Base-by-base conservation (phyloP, 2,113 vertebrate species). In the Bubo bubo region DNA sequence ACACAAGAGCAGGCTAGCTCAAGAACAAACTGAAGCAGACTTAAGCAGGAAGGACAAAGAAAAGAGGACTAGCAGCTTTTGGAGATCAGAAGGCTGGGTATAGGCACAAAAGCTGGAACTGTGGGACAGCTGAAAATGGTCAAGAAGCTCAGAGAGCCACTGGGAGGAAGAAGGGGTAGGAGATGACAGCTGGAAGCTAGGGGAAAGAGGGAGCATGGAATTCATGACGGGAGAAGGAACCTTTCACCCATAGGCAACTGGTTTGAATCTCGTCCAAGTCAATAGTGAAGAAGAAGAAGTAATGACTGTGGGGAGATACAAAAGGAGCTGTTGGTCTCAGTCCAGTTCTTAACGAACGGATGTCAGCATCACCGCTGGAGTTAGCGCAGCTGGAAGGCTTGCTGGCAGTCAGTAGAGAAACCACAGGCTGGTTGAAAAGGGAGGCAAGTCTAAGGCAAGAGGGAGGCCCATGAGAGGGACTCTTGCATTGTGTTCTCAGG, bases 191-290 rank as follows among this genome's bases (percentile, higher is more conserved):
- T 71, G 75, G 41, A 71, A 86, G 63, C 72, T 34, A 83, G 23
- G 53, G 79, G 64, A 45, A 85, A 86, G 55, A 4, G 2, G 28
- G 30, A 95, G 4, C 2, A 0, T 93, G 81, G 93, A 93, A 94
- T 97, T 85, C 72, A 45, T 58, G 81, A 82, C 1, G 5, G 58
- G 41, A 76, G 53, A 58, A 70, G 59, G 59, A 88, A 95, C 95
- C 95, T 96, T 96, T 97, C 85, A 94, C 95, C 88, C 59, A 0
- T 3, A 97, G 96, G 97, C 96, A 96, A 92, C 79, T 92, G 30
- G 21, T 80, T 79, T 97, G 96, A 88, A 74, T 83, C 23, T 59
- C 12, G 2, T 93, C 94, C 95, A 95, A 94, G 50, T 52, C 79
- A 77, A 66, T 30, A 86, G 55, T 32, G 53, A 92, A 83, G 67